phyloP scores from a whole-genome alignment of 2,797 vertebrate genomes.

The Mastacembelus armatus region DNA sequence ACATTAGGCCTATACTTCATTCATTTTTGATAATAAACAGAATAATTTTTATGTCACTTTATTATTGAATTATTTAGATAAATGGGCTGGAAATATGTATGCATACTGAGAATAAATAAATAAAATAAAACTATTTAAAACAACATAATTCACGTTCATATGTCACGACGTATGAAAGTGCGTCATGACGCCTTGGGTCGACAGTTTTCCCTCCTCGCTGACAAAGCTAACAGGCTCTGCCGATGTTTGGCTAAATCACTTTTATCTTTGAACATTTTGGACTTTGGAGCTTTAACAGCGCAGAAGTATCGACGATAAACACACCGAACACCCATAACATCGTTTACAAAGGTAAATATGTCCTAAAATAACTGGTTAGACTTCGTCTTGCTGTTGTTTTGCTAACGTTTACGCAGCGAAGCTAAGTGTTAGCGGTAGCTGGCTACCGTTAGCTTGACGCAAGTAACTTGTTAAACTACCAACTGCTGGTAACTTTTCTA shows the following conservation, averaged over 20 bases:
- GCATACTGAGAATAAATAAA: too few relatives aligned
- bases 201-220: conserved; percentile 75
- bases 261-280: not conserved
- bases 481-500: accelerated
- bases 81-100: too few relatives aligned
- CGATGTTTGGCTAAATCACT: conserved; percentile 38
- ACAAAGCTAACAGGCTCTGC: conserved; percentile 41
- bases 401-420: conserved; percentile 33
- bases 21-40: too few relatives aligned
- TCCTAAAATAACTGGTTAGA: not conserved
- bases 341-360: conserved; percentile 9
- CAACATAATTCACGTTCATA: too few relatives aligned
- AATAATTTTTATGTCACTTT: too few relatives aligned
- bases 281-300: not conserved
- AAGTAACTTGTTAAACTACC: conserved; percentile 7
- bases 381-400: conserved; percentile 26
- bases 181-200: conserved; percentile 19
- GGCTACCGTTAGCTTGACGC: conserved; percentile 50
- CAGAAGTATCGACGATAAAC: not conserved
- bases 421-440: conserved; percentile 47
- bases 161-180: conserved; percentile 38
- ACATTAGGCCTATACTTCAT: too few relatives aligned
- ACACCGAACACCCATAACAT: not conserved
- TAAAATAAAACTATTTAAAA: too few relatives aligned
- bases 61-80: too few relatives aligned